A percentile compares a stretch with the other conserved stretches of the same genome.
Conservation (phyloP, 2,888 invertebrate species). For the Hirtodrosophila duncani region DNA sequence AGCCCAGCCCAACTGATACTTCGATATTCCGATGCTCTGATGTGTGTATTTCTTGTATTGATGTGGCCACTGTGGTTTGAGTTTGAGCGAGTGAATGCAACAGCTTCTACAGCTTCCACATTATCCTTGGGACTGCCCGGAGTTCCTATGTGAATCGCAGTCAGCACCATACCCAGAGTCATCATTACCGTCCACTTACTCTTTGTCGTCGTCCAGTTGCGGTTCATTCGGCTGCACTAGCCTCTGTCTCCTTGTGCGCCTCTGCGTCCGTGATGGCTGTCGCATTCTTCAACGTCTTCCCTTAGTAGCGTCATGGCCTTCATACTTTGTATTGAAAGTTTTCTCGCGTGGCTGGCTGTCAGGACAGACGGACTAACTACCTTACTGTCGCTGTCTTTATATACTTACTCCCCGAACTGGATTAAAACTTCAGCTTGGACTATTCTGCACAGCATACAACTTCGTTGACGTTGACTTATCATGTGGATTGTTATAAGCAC, state of each 20-base stretch:
- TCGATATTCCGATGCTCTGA: constrained; percentile 12
- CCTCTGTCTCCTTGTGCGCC: constrained; percentile 4
- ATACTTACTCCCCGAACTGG: constrained; percentile 1
- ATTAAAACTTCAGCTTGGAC: constrained; percentile 11
- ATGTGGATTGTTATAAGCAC: no score
- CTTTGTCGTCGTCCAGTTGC: constrained; percentile 33
- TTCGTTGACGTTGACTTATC: no score
- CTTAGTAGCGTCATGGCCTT: constrained; percentile 51
- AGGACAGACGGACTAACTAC: constrained; percentile 19
- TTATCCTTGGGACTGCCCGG: constrained; percentile 11
- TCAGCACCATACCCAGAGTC: no score
- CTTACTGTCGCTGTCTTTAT: constrained; percentile 7
- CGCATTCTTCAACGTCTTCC: constrained; percentile 54
- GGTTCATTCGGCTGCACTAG: constrained; percentile 47
- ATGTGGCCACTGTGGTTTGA: constrained; percentile 23
- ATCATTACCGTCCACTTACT: neutral
- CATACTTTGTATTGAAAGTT: constrained; percentile 65
- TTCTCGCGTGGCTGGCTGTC: constrained; percentile 39
- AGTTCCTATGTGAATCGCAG: neutral
- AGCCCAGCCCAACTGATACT: constrained; percentile 20
- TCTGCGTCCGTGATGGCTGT: constrained; percentile 17
- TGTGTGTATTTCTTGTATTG: constrained; percentile 38
- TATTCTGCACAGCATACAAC: constrained; percentile 16
- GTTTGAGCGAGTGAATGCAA: constrained; percentile 56
- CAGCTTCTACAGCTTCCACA: constrained; percentile 43